Evolutionary conservation across 1,140 invertebrate genomes (phyloP).

Genomic region (Macrotrachela quadricornifera): DNA sequence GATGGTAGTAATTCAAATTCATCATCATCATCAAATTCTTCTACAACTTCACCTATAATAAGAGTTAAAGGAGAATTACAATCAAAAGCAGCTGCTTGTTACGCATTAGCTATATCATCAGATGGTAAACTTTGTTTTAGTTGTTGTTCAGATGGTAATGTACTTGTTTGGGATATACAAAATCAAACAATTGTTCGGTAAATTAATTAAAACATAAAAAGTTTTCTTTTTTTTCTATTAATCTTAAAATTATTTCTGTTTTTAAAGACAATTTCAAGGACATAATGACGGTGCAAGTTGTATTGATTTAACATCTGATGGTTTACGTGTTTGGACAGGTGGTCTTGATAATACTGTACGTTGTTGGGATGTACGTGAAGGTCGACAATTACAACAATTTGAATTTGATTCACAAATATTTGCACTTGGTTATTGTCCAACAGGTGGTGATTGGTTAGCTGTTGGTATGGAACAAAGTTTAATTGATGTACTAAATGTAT

Average conservation of each 20-base stretch:
- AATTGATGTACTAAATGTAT: slow-evolving; percentile 53
- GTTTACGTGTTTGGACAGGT: slow-evolving; percentile 81
- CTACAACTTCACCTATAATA: no score
- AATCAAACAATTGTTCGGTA: slow-evolving; percentile 60
- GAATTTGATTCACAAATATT: slow-evolving; percentile 78
- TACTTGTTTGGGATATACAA: slow-evolving; percentile 80
- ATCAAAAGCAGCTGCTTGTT: slow-evolving; percentile 86
- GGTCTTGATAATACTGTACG: slow-evolving; percentile 86
- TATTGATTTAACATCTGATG: slow-evolving; percentile 86
- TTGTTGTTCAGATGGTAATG: slow-evolving; percentile 83
- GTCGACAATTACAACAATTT: slow-evolving; percentile 74
- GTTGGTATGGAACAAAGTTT: slow-evolving; percentile 96
- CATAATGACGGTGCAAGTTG: slow-evolving; percentile 91
- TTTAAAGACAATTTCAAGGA: slow-evolving; percentile 65
- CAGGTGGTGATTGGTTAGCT: slow-evolving; percentile 74
- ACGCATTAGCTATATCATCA: slow-evolving; percentile 80
- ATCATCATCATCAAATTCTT: no score
- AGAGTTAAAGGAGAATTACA: slow-evolving; percentile 57
- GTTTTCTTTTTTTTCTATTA: no score
- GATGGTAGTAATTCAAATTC: no score
- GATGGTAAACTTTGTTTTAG: slow-evolving; percentile 89
- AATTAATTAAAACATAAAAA: neutral
- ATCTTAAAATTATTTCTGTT: neutral
- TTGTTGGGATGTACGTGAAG: slow-evolving; percentile 78
- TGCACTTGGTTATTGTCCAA: slow-evolving; percentile 87